Percentiles rank a stretch among this genome's conserved stretches.
Conservation (phyloP, 2,888 invertebrate species). For the Agrilus mali region DNA sequence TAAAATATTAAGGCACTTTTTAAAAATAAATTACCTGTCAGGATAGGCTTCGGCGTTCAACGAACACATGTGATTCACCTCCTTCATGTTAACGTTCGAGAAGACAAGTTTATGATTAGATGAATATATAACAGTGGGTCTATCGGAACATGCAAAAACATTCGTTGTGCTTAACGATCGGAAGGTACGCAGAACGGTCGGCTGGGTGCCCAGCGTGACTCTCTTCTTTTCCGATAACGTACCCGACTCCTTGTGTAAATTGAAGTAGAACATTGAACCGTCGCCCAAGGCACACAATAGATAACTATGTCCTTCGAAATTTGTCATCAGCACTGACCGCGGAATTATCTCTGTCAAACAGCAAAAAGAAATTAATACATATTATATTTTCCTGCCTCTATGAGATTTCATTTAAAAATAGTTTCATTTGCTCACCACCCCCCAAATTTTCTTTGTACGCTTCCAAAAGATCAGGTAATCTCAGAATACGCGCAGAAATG, state of each 20-base stretch:
- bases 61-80: conserved; percentile 96
- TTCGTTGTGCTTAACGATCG: conserved; percentile 83
- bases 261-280: conserved; percentile 95
- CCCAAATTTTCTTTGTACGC: conserved; percentile 79
- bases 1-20: background rate
- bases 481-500: conserved; percentile 79
- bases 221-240: conserved; percentile 79
- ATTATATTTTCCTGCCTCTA: too few relatives aligned
- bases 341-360: conserved; percentile 78
- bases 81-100: conserved; percentile 92
- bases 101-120: conserved; percentile 98
- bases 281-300: conserved; percentile 90
- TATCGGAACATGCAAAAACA: conserved; percentile 97
- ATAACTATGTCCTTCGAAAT: conserved; percentile 85
- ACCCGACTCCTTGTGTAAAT: conserved; percentile 63
- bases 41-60: conserved; percentile 91
- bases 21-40: conserved; percentile 52
- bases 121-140: conserved; percentile 97
- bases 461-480: conserved; percentile 66
- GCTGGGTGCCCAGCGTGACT: conserved; percentile 94
- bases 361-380: conserved; percentile 5
- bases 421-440: conserved; percentile 45
- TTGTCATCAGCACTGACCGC: conserved; percentile 87
- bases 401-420: too few relatives aligned
- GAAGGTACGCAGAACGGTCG: conserved; percentile 85